A percentile compares a stretch with the other conserved stretches of the same genome.
phyloP scores from a whole-genome alignment of 2,797 vertebrate species.

The Clarias laeviceps region DNA sequence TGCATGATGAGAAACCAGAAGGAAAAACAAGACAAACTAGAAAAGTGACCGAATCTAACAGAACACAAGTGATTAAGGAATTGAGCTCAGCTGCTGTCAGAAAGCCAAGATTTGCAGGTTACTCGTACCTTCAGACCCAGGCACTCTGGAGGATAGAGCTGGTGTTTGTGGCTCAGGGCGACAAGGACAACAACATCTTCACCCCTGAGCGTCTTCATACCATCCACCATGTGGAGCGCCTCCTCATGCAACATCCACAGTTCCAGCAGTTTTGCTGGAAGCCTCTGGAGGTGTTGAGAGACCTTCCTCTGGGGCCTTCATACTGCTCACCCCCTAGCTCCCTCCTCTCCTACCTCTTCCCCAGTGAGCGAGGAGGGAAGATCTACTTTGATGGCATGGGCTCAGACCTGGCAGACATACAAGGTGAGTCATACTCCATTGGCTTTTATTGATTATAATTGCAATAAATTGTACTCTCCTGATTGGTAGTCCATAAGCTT shows the following conservation, averaged over 20 bases:
- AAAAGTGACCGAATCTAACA: not conserved
- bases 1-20: not conserved
- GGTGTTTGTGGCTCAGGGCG: constrained; percentile 91
- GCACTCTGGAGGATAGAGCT: constrained; percentile 96
- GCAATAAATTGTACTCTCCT: not conserved
- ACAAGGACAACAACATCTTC: constrained; percentile 89
- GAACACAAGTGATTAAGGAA: constrained; percentile 1
- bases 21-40: not conserved
- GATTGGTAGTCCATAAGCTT: not conserved
- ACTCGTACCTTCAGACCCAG: constrained; percentile 88
- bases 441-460: not conserved
- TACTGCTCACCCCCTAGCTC: constrained; percentile 97
- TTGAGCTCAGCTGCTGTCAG: constrained; percentile 54
- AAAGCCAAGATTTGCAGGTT: constrained; percentile 67
- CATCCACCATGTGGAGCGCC: constrained; percentile 88
- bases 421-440: constrained; percentile 74
- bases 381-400: constrained; percentile 98
- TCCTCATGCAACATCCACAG: constrained; percentile 92
- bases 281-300: constrained; percentile 88
- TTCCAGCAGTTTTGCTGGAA: constrained; percentile 98
- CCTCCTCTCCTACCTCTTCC: constrained; percentile 95
- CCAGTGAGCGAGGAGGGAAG: constrained; percentile 91
- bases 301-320: constrained; percentile 90
- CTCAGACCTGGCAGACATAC: constrained; percentile 93
- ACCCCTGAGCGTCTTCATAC: constrained; percentile 89